Evolutionary conservation across 2,113 vertebrate genomes (phyloP).

Genomic region (Alaudala cheleensis): DNA sequence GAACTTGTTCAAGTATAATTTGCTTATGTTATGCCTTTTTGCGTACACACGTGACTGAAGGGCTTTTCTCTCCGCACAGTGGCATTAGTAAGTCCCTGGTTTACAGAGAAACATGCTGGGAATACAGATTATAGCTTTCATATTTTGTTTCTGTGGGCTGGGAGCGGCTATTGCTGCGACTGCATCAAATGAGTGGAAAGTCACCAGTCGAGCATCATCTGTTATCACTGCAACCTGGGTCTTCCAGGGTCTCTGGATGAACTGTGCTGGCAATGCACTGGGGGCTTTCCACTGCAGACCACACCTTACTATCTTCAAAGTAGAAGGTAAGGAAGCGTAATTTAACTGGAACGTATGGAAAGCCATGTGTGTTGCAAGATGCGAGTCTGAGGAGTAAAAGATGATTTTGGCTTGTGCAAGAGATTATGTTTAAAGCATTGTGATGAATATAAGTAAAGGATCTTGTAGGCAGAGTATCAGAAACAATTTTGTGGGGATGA

Average conservation of each 20-base stretch:
- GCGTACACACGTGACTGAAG: constrained; percentile 60
- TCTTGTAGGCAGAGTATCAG: not conserved
- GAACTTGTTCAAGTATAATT: constrained; percentile 49
- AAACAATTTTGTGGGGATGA: not conserved
- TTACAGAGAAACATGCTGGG: constrained; percentile 76
- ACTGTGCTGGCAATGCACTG: constrained; percentile 91
- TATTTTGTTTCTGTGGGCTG: constrained; percentile 84
- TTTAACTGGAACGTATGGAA: not conserved
- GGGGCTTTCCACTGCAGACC: constrained; percentile 90
- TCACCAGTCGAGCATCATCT: constrained; percentile 88
- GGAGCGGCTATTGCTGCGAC: constrained; percentile 85
- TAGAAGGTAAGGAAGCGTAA: constrained; percentile 80
- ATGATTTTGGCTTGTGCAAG: not conserved
- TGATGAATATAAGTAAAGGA: not conserved
- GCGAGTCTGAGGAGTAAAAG: not conserved
- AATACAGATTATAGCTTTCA: constrained; percentile 85
- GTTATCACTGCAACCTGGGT: constrained; percentile 96
- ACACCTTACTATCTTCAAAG: constrained; percentile 87
- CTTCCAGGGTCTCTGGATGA: constrained; percentile 94
- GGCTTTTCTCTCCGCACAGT: not conserved
- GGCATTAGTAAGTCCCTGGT: constrained; percentile 13
- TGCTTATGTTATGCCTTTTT: constrained; percentile 62
- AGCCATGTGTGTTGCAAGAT: not conserved
- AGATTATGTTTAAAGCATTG: not conserved
- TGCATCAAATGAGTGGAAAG: constrained; percentile 90